Evolutionary conservation across 2,797 vertebrate species (phyloP).

Genomic region (Cossypha niveicapilla): DNA sequence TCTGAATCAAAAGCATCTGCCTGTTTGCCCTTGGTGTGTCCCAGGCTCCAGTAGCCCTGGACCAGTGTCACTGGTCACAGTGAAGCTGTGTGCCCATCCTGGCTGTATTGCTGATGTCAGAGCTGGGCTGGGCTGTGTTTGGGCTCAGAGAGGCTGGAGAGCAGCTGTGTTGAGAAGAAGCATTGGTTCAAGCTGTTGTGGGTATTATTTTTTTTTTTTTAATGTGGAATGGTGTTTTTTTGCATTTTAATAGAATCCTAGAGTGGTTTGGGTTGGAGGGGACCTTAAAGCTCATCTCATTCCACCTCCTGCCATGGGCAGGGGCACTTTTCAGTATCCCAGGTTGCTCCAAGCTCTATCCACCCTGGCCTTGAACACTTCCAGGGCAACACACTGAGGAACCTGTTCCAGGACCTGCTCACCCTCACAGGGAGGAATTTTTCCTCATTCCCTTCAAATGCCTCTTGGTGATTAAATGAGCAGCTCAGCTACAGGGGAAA

Average conservation of each 20-base stretch:
- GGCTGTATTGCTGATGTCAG: background rate
- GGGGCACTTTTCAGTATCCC: background rate
- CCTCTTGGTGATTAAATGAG: background rate
- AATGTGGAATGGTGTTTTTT: background rate
- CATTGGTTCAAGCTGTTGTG: background rate
- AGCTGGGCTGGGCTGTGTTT: background rate
- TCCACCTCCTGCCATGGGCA: background rate
- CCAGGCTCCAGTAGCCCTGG: background rate
- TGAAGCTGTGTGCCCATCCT: background rate
- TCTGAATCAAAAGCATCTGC: constrained; percentile 29
- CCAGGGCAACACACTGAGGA: background rate
- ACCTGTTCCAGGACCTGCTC: background rate
- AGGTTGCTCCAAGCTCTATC: background rate
- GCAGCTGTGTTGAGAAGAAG: fast-evolving
- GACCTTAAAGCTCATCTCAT: background rate
- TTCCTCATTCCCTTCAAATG: background rate
- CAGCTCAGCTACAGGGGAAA: background rate
- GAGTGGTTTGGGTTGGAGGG: background rate
- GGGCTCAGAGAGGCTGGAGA: background rate
- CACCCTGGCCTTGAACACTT: background rate
- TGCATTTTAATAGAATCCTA: background rate
- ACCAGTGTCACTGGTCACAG: background rate
- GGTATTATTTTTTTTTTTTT: background rate
- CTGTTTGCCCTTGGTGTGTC: background rate
- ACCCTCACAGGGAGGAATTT: background rate